phyloP scores from a whole-genome alignment of 2,113 vertebrate genomes.

The Corythoichthys haematopterus region DNA sequence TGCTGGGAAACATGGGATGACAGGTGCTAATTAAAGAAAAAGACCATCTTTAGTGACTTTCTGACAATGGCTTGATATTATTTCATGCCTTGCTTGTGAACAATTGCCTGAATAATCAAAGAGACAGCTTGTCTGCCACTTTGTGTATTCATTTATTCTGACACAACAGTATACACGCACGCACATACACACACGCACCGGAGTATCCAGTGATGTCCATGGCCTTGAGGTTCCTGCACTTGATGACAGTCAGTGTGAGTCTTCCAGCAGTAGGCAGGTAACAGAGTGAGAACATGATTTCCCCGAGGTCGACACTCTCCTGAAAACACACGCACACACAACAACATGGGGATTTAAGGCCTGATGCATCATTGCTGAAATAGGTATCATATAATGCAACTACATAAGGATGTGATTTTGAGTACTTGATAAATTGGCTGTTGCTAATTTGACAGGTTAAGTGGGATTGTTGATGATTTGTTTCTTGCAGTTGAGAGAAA shows the following conservation, averaged over 20 bases:
- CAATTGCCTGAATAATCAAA: constrained; percentile 41
- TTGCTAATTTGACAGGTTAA: background rate
- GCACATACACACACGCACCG: constrained; percentile 60
- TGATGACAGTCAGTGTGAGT: constrained; percentile 96
- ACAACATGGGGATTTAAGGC: background rate
- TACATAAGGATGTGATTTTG: too few species aligned
- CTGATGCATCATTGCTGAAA: too few species aligned
- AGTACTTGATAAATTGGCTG: background rate
- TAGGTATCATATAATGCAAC: too few species aligned
- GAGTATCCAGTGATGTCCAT: constrained; percentile 99
- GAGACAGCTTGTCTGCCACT: background rate
- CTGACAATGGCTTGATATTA: constrained; percentile 43
- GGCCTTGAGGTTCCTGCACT: constrained; percentile 97
- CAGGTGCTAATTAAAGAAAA: constrained; percentile 24
- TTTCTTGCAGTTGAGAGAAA: background rate
- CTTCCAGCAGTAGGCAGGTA: constrained; percentile 96
- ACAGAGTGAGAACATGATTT: constrained; percentile 99
- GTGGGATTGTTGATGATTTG: background rate
- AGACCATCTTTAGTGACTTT: constrained; percentile 20
- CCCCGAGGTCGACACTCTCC: constrained; percentile 97
- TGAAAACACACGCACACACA: constrained; percentile 45
- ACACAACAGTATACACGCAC: constrained; percentile 9
- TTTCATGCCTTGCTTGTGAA: constrained; percentile 32
- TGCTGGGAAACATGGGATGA: constrained; percentile 11
- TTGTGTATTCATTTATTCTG: constrained; percentile 29